Base-by-base conservation (phyloP, 2,797 vertebrate species). In the Oryzias dopingdopingensis region DNA sequence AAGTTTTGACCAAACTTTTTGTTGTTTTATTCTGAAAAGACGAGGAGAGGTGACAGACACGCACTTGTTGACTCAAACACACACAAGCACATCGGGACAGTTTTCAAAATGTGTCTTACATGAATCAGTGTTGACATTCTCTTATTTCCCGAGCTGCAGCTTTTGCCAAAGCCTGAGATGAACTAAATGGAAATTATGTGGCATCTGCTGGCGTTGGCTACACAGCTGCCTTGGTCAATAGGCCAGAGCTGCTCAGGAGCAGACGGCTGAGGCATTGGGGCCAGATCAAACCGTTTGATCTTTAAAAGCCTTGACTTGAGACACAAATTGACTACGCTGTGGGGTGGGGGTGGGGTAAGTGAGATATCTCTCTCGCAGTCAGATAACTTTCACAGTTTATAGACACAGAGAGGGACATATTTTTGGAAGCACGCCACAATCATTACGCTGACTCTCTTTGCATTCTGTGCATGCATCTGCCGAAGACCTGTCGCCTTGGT, bases 281-380 rank as follows among this genome's bases (percentile, higher is more conserved):
- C 65, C 16, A 10, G 79, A 88, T 88, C 89, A 86, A 85, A 85
- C 76, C 41, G 66, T 77, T 79, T 81, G 83, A 86, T 85, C 83
- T 78, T 77, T 65, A 80, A 86, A 86, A 72, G 75, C 72, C 70
- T 52, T 74, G 81, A 83, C 81, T 79, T 61, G 43, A 79, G 79
- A 70, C 80, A 76, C 76, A 82, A 80, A 87, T 82, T 82, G 85
- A 84, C 77, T 79, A 23, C 32, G 10, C 12, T 37, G 32, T 37
- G 32, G 32, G 32, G 32, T 37, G 32, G 2, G 32, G 65, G 52
- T 22, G 62, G 62, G 59, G 75, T 45, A 47, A 20, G 63, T 53
- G 67, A 67, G 67, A 64, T 60, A 67, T 56, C 69, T 65, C 65
- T 52, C 62, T 51, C 60, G 61, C 50, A 64, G 70, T 79, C 68